Evolutionary conservation across 2,797 vertebrate species (phyloP), one percentile per base, ranked within the genome.

Genomic region (Onychomys torridus): DNA sequence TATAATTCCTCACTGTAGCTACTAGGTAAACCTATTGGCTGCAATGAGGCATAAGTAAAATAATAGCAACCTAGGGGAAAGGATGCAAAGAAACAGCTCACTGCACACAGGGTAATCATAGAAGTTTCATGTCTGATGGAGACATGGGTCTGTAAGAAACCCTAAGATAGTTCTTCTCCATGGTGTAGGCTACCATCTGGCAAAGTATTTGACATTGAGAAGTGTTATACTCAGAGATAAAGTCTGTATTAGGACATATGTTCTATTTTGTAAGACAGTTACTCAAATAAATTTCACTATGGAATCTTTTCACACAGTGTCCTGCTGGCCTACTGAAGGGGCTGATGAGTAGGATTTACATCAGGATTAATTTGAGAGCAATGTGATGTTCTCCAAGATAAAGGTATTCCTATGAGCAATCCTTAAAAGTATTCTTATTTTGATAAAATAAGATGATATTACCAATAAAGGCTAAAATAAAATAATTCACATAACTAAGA

Each of bases 291-390:
- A 73, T 71, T 88, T 88, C 34, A 92, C 52, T 55, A 84, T 25
- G 59, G 27, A 71, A 81, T 76, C 16, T 91, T 13, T 91, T 96
- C 84, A 59, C 21, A 43, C 4, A 59, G 29, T 0, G 2, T 12
- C 5, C 57, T 76, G 9, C 9, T 90, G 34, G 17, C 93, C 61
- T 75, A 55, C 37, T 71, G 52, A 91, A 55, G 37, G 8, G 52
- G 34, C 65, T 75, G 34, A 81, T 75, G 34, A 92, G 52, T 90
- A 88, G 23, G 17, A 84, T 91, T 77, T 82, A 55, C 17, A 2
- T 83, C 91, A 87, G 46, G n/a, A 90, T 69, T 90, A 91, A 95
- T 17, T 16, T 96, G 63, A 95, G 37, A 97, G n/a, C 43, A 91
- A 88, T 95, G 67, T 77, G 63, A 73, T 91, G 10, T 32, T 21